These are phyloP conservation scores for Shinisaurus crocodilurus DNA, from an alignment of 2,113 vertebrate genomes.

Conservation along the genomic window DNA sequence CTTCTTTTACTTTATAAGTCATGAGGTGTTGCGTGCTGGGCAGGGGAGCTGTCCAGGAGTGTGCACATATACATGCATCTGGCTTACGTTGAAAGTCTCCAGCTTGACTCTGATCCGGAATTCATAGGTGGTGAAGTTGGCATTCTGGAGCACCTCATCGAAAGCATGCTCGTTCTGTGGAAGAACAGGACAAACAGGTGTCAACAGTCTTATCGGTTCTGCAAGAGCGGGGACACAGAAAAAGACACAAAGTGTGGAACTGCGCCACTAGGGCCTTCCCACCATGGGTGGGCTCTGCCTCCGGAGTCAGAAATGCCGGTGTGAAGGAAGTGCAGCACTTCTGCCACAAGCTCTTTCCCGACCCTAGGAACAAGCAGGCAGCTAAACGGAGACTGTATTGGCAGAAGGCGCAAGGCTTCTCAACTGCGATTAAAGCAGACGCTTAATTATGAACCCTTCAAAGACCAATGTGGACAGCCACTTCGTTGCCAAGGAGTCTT, in stretches of 20 bases:
- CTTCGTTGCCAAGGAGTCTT: slow-evolving; percentile 43
- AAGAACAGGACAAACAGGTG: slow-evolving; percentile 51
- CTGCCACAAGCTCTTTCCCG: background rate
- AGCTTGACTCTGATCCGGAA: slow-evolving; percentile 93
- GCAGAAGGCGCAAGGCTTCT: background rate
- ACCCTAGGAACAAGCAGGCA: background rate
- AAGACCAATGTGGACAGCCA: slow-evolving; percentile 27
- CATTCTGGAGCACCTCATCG: slow-evolving; percentile 92
- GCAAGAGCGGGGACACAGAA: background rate
- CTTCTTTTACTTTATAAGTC: background rate
- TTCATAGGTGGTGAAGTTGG: slow-evolving; percentile 89
- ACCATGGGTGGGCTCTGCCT: background rate
- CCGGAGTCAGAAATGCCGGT: background rate
- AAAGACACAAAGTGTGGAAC: background rate
- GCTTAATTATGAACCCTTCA: background rate
- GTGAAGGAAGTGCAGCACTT: background rate
- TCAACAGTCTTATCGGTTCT: rapidly evolving
- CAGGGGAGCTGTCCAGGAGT: no score
- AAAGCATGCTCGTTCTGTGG: slow-evolving; percentile 92
- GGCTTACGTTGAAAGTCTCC: slow-evolving; percentile 96
- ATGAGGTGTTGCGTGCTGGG: background rate
- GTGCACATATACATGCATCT: background rate
- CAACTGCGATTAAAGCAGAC: background rate
- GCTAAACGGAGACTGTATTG: background rate
- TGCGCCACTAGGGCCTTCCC: no score